A percentile compares a stretch with the other conserved stretches of the same genome.
Evolutionary conservation across 2,888 invertebrate species (phyloP).

Genomic region (Ceraclea dissimilis): DNA sequence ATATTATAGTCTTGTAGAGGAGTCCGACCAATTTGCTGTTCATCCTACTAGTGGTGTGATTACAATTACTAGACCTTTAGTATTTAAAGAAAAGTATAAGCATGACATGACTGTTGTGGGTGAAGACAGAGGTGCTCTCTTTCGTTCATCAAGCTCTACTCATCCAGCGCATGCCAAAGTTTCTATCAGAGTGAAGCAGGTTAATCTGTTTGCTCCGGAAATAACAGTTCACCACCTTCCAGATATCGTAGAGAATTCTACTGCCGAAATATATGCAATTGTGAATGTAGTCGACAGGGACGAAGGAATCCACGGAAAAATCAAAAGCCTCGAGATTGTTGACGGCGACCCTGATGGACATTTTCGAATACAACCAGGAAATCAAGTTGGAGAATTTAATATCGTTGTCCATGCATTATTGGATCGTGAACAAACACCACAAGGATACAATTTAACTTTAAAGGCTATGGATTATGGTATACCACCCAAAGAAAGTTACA

Average conservation of each 20-base stretch:
- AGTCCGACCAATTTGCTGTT: conserved; percentile 80
- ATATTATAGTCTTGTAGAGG: conserved; percentile 84
- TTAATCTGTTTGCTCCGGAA: conserved; percentile 81
- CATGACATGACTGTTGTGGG: conserved; percentile 77
- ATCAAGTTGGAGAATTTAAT: conserved; percentile 63
- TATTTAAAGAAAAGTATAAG: conserved; percentile 59
- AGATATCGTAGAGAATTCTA: conserved; percentile 71
- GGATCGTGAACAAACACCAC: conserved; percentile 70
- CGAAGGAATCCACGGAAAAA: conserved; percentile 75
- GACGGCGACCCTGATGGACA: conserved; percentile 87
- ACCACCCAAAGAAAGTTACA: conserved; percentile 70
- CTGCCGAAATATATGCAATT: conserved; percentile 83
- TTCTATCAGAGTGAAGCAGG: conserved; percentile 68
- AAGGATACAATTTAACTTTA: conserved; percentile 81
- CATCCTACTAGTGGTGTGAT: conserved; percentile 90
- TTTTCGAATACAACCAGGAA: conserved; percentile 63
- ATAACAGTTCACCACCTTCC: conserved; percentile 74
- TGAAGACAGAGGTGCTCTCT: conserved; percentile 71
- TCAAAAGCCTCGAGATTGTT: conserved; percentile 73
- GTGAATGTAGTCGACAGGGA: conserved; percentile 80
- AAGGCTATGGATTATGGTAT: conserved; percentile 77
- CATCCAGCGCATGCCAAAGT: conserved; percentile 69
- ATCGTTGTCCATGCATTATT: conserved; percentile 70
- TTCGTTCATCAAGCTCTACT: conserved; percentile 40
- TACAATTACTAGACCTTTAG: conserved; percentile 70